These are phyloP conservation scores for Butorides virescens DNA, from an alignment of 2,113 vertebrate species.

Conservation along the genomic window DNA sequence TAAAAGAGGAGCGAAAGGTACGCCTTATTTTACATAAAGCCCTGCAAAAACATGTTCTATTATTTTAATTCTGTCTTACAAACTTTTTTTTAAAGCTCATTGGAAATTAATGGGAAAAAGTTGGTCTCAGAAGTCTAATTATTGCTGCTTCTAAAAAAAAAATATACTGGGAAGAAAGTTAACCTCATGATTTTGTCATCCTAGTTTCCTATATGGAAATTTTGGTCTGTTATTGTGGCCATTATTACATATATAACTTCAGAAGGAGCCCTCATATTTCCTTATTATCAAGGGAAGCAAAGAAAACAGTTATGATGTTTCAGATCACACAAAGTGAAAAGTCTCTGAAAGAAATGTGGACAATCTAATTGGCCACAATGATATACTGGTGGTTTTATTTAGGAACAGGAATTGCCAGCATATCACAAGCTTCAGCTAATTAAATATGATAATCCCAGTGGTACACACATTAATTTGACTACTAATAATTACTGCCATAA, in stretches of 20 bases:
- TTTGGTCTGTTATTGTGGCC: not conserved
- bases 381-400: not conserved
- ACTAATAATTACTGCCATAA: not conserved
- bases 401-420: not conserved
- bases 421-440: not conserved
- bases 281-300: not conserved
- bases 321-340: not conserved
- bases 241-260: not conserved
- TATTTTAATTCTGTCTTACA: fast-evolving
- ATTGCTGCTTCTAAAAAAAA: not conserved
- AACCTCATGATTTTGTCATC: not conserved
- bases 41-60: not conserved
- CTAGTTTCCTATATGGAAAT: not conserved
- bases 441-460: not conserved
- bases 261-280: not conserved
- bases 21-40: fast-evolving
- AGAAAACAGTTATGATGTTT: not conserved
- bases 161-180: not conserved
- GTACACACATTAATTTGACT: not conserved
- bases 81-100: not conserved
- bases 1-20: constrained; percentile 92
- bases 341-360: not conserved
- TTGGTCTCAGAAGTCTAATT: not conserved
- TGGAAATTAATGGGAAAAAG: not conserved
- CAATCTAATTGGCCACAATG: not conserved